Percentiles rank a stretch among this genome's conserved stretches.
phyloP scores from a whole-genome alignment of 2,113 vertebrate species.

The Hypocryptadius cinnamomeus region DNA sequence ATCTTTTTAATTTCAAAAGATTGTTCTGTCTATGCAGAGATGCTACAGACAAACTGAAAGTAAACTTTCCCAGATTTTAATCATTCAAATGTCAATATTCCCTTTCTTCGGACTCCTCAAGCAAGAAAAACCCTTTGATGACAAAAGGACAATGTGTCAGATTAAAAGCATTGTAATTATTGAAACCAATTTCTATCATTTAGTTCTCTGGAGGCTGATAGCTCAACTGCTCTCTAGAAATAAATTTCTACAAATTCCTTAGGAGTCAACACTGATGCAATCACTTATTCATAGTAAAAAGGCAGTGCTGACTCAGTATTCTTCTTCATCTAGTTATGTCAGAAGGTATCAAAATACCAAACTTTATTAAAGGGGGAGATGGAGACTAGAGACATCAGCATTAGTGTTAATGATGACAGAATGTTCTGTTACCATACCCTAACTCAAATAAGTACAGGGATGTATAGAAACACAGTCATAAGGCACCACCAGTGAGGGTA shows the following conservation, averaged over 20 bases:
- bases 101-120: background rate
- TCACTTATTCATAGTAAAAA: background rate
- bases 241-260: slow-evolving; percentile 5
- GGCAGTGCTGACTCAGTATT: background rate
- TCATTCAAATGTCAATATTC: background rate
- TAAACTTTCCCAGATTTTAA: background rate
- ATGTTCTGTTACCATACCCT: background rate
- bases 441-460: background rate
- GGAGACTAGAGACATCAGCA: background rate
- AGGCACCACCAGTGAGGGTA: background rate
- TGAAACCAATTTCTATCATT: background rate
- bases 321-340: background rate
- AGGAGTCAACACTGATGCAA: background rate
- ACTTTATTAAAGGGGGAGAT: background rate
- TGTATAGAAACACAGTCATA: accelerated
- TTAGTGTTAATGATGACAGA: background rate
- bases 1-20: background rate
- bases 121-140: background rate
- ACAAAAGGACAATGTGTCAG: background rate
- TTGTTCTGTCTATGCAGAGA: background rate
- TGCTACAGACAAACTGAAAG: background rate
- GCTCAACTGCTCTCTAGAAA: background rate
- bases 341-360: background rate
- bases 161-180: slow-evolving; percentile 17
- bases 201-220: background rate